Percentiles rank a stretch among this genome's conserved stretches.
These are phyloP conservation scores for Trachelus tabidus DNA, from an alignment of 2,888 invertebrate species.

Conservation along the genomic window DNA sequence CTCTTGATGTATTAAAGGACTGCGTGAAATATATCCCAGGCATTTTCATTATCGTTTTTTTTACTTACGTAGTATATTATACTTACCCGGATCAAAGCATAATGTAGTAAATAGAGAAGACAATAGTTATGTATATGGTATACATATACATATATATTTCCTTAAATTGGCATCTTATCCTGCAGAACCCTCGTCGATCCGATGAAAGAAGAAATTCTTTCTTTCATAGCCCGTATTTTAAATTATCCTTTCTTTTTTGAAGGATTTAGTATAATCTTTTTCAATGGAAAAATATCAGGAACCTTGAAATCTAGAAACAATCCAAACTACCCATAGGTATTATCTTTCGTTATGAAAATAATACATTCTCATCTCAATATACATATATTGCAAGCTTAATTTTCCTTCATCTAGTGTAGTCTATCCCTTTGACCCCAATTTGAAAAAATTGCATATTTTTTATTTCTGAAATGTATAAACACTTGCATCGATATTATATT, in stretches of 20 bases:
- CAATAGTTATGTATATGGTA: background rate
- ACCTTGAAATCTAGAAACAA: background rate
- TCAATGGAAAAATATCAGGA: background rate
- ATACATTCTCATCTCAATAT: background rate
- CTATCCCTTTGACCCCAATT: background rate
- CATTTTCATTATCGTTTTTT: constrained; percentile 31
- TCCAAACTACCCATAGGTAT: background rate
- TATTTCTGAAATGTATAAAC: too few relatives aligned
- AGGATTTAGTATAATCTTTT: background rate
- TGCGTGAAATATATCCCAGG: constrained; percentile 31
- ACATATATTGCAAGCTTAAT: background rate
- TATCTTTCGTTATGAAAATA: background rate
- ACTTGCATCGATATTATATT: too few relatives aligned
- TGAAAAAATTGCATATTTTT: too few relatives aligned
- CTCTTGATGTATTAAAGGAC: constrained; percentile 30
- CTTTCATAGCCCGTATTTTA: background rate
- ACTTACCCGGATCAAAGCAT: background rate
- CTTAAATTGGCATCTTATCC: background rate
- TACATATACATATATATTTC: background rate
- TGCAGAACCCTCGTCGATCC: background rate
- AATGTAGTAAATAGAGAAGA: background rate
- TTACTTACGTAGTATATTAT: background rate
- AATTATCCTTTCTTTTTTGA: background rate
- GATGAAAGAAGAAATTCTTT: background rate
- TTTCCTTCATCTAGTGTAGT: background rate